Conservation (phyloP, 2,797 vertebrate genomes). For the Manis javanica region DNA sequence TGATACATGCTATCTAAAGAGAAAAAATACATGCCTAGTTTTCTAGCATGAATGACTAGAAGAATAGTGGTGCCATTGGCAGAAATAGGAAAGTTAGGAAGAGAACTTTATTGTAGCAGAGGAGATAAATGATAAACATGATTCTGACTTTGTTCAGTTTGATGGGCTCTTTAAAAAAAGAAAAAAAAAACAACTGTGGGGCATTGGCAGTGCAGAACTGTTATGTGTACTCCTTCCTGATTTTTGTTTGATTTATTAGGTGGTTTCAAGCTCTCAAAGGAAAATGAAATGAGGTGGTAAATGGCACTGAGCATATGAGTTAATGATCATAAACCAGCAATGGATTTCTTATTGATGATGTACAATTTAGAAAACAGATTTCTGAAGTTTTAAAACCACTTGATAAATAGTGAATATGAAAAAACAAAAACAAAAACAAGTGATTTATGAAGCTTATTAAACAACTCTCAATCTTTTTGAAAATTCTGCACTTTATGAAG, state of each 20-base stretch:
- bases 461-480: conserved; percentile 27
- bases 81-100: not conserved
- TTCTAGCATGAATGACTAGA: not conserved
- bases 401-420: not conserved
- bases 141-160: conserved; percentile 45
- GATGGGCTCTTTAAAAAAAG: not conserved
- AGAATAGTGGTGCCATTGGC: not conserved
- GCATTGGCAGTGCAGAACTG: not conserved
- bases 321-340: conserved; percentile 42
- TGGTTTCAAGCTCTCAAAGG: not conserved
- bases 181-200: not conserved
- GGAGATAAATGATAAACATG: not conserved
- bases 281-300: not conserved
- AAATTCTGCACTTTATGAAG: not conserved
- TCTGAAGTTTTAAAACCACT: conserved; percentile 52
- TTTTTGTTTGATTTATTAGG: conserved; percentile 48
- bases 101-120: conserved; percentile 32
- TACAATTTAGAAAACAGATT: conserved; percentile 50
- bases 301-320: not conserved
- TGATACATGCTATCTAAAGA: not conserved
- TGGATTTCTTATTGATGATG: conserved; percentile 6
- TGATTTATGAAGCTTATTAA: conserved; percentile 16
- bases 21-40: not conserved
- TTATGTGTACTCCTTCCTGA: not conserved
- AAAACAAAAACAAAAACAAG: conserved; percentile 12